Evolutionary conservation across 92 coral and sea anemone genomes (phyloP).

Genomic region (Phenganax stokvisi): DNA sequence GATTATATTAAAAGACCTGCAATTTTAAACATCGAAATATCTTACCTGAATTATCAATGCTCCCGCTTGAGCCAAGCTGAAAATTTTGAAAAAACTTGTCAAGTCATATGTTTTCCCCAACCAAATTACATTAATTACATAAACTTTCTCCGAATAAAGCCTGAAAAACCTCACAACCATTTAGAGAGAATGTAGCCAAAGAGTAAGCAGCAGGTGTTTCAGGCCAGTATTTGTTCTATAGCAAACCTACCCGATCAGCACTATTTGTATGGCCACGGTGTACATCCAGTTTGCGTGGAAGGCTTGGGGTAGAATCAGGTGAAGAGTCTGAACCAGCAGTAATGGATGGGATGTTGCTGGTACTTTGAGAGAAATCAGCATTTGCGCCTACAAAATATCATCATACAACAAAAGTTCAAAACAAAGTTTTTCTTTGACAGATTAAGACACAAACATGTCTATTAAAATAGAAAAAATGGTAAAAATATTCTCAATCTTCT

Average conservation of each 20-base stretch:
- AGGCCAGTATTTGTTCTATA: background rate
- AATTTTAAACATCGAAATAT: background rate
- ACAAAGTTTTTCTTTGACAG: background rate
- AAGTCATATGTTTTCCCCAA: too few relatives aligned
- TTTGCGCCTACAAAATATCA: background rate
- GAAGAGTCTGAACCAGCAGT: slow-evolving; percentile 59
- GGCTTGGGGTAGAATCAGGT: slow-evolving; percentile 67
- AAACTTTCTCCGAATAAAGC: too few relatives aligned
- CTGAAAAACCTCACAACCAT: too few relatives aligned
- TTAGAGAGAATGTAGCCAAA: too few relatives aligned
- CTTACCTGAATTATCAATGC: slow-evolving; percentile 18
- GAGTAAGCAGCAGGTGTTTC: background rate
- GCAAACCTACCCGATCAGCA: slow-evolving; percentile 31
- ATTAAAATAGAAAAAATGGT: too few relatives aligned
- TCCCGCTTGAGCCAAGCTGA: slow-evolving; percentile 29
- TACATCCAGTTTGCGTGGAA: slow-evolving; percentile 33
- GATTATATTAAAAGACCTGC: background rate
- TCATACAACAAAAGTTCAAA: background rate
- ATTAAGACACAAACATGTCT: background rate
- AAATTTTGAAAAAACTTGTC: background rate
- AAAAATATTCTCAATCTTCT: background rate
- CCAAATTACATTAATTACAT: too few relatives aligned
- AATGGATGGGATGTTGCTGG: slow-evolving; percentile 53
- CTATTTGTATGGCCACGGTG: slow-evolving; percentile 10
- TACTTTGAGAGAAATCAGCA: slow-evolving; percentile 48